A percentile compares a stretch with the other conserved stretches of the same genome.
Conservation (phyloP, 2,888 invertebrate species). For the Epistrophe grossulariae region DNA sequence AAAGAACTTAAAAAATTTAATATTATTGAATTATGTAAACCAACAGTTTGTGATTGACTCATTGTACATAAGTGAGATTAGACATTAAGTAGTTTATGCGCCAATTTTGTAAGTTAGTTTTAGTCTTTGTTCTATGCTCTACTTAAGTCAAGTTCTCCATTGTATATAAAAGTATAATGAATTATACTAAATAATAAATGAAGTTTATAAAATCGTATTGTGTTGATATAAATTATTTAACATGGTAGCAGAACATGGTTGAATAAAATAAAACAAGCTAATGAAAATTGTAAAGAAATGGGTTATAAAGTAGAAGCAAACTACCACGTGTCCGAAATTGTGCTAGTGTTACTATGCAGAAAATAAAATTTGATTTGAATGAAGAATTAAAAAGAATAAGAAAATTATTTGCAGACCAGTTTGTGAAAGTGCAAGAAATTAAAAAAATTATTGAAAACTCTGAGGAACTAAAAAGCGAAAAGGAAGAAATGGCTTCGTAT, state of each 20-base stretch:
- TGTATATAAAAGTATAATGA: no score
- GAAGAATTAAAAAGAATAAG: slow-evolving; percentile 11
- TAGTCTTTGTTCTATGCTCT: no score
- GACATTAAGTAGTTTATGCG: no score
- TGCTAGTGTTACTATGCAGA: slow-evolving; percentile 8
- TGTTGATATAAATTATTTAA: no score
- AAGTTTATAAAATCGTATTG: no score
- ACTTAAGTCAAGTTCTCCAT: no score
- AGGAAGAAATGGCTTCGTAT: slow-evolving; percentile 27
- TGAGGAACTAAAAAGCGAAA: slow-evolving; percentile 1
- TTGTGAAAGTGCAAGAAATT: slow-evolving; percentile 13
- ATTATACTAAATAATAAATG: no score
- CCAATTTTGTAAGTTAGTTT: no score
- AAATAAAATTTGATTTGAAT: background rate
- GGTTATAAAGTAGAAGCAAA: background rate
- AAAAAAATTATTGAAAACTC: slow-evolving; percentile 19
- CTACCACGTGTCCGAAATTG: background rate
- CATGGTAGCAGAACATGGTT: slow-evolving; percentile 42
- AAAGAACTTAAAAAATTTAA: no score
- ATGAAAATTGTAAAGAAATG: background rate
- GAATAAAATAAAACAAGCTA: slow-evolving; percentile 55
- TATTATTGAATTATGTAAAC: no score
- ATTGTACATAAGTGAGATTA: no score
- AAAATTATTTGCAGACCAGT: slow-evolving; percentile 10
- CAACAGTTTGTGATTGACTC: no score